Percentiles rank a stretch among this genome's conserved stretches.
These are phyloP conservation scores for Macrobrachium rosenbergii DNA, from an alignment of 1,140 invertebrate genomes.

Conservation along the genomic window DNA sequence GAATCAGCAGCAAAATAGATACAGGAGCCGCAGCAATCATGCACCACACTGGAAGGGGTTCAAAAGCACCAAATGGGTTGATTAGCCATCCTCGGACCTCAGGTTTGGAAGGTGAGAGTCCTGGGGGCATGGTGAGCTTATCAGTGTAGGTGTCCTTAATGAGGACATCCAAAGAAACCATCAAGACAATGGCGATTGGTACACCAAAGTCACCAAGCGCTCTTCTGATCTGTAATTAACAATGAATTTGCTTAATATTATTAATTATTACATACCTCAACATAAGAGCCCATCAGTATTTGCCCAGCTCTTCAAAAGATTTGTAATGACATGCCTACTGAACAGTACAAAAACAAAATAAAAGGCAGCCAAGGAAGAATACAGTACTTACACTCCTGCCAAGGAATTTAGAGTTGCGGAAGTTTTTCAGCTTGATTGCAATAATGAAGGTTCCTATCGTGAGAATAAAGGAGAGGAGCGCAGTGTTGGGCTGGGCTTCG, in stretches of 20 bases:
- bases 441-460: conserved; percentile 95
- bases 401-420: conserved; percentile 95
- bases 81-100: conserved; percentile 84
- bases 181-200: conserved; percentile 94
- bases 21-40: conserved; percentile 86
- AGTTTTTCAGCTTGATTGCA: conserved; percentile 91
- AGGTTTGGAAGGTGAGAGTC: conserved; percentile 83
- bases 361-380: conserved; percentile 37
- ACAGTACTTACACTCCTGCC: conserved; percentile 85
- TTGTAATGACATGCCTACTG: background rate
- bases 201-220: conserved; percentile 98
- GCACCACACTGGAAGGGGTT: conserved; percentile 80
- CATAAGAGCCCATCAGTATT: too few relatives aligned
- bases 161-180: conserved; percentile 86
- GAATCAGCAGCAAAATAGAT: conserved; percentile 92
- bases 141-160: conserved; percentile 84
- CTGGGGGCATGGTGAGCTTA: conserved; percentile 89
- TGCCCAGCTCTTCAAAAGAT: background rate
- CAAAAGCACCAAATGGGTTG: conserved; percentile 77
- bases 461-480: conserved; percentile 91
- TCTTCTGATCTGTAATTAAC: conserved; percentile 79
- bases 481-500: conserved; percentile 86
- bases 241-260: conserved; percentile 35
- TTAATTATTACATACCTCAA: too few relatives aligned
- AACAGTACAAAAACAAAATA: background rate